These are phyloP conservation scores for Nerophis ophidion DNA, from an alignment of 2,113 vertebrate species.

Conservation along the genomic window DNA sequence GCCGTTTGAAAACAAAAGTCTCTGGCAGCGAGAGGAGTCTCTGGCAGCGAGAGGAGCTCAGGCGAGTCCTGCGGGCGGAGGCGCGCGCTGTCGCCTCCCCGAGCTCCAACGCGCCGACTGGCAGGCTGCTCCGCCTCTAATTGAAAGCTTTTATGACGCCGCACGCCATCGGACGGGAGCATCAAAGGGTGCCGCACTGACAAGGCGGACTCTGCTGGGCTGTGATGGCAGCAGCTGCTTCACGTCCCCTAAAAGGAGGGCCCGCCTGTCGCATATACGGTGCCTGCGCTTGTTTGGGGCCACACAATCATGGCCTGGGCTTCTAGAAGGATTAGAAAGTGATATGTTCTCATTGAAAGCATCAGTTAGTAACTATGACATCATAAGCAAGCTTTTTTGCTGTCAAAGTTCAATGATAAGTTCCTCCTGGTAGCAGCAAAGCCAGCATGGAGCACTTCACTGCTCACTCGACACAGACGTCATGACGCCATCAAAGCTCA, in stretches of 20 bases:
- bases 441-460: no score
- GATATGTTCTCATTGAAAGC: no score
- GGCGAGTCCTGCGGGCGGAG: conserved; percentile 49
- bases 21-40: conserved; percentile 66
- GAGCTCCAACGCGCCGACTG: conserved; percentile 32
- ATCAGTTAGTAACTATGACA: no score
- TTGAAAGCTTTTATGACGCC: conserved; percentile 34
- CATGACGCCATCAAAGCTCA: no score
- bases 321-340: no score
- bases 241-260: conserved; percentile 11
- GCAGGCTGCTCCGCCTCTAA: conserved; percentile 36
- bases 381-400: no score
- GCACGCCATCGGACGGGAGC: conserved; percentile 32
- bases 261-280: no score
- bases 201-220: conserved; percentile 23
- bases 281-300: no score
- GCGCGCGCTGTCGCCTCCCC: conserved; percentile 46
- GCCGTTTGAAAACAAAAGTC: conserved; percentile 69
- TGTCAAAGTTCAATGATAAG: no score
- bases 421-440: no score
- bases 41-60: conserved; percentile 66
- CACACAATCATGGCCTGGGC: no score
- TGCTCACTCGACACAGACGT: no score
- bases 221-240: conserved; percentile 39
- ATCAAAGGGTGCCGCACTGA: conserved; percentile 28